phyloP scores from a whole-genome alignment of 2,888 invertebrate species.

The Andrena trimmerana region DNA sequence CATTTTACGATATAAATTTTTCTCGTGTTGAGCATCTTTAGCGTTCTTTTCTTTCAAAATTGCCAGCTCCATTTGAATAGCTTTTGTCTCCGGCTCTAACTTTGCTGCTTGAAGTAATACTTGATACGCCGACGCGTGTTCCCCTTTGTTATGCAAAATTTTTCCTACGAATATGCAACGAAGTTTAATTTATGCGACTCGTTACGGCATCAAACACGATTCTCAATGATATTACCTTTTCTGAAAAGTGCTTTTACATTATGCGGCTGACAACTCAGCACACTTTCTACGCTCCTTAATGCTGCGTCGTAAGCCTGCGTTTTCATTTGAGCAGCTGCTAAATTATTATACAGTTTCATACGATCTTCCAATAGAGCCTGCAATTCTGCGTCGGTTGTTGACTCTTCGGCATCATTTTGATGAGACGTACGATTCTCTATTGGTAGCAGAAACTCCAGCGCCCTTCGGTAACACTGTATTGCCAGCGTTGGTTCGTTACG shows the following conservation, averaged over 20 bases:
- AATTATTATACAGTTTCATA: conserved; percentile 94
- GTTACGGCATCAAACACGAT: background rate
- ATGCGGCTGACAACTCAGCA: conserved; percentile 93
- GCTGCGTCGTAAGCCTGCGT: conserved; percentile 94
- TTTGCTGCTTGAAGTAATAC: conserved; percentile 88
- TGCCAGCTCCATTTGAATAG: conserved; percentile 87
- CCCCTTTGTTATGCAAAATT: conserved; percentile 90
- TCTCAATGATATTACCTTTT: conserved; percentile 88
- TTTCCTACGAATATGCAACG: conserved; percentile 79
- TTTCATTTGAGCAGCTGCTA: conserved; percentile 97
- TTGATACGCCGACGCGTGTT: conserved; percentile 90
- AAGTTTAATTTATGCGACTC: background rate
- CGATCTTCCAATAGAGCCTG: conserved; percentile 91
- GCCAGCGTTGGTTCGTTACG: conserved; percentile 93
- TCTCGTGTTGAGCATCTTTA: conserved; percentile 88
- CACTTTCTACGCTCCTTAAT: conserved; percentile 92
- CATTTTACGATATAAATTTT: conserved; percentile 90
- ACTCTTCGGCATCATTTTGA: conserved; percentile 84
- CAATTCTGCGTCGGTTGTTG: conserved; percentile 86
- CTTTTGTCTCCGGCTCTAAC: conserved; percentile 88
- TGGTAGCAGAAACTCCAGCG: conserved; percentile 93
- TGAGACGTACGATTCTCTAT: conserved; percentile 87
- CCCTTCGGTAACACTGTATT: conserved; percentile 94
- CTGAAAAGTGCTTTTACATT: conserved; percentile 97
- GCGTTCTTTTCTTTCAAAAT: conserved; percentile 87